A percentile compares a stretch with the other conserved stretches of the same genome.
These are phyloP conservation scores for Epinephelus lanceolatus DNA, from an alignment of 2,113 vertebrate species.

Conservation along the genomic window DNA sequence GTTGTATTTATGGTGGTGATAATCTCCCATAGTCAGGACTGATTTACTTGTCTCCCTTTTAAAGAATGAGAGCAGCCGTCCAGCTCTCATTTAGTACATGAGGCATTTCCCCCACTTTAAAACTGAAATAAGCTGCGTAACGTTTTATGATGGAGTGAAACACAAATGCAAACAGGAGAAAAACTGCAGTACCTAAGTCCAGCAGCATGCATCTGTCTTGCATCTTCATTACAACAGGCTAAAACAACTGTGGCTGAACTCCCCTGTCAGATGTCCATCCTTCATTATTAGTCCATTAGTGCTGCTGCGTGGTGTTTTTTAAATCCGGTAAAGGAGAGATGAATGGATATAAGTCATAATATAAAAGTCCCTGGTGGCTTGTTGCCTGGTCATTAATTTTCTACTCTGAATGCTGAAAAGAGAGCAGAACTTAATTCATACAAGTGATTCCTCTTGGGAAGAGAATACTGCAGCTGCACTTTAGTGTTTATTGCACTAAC, in stretches of 20 bases:
- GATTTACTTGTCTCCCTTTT: conserved; percentile 35
- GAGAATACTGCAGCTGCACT: conserved; percentile 23
- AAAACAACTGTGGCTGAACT: conserved; percentile 14
- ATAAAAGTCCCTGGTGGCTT: conserved; percentile 4
- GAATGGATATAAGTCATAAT: conserved; percentile 16
- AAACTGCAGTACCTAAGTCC: conserved; percentile 10
- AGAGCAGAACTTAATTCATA: conserved; percentile 19
- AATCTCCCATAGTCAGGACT: conserved; percentile 33
- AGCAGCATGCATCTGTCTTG: conserved; percentile 39
- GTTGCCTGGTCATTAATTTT: conserved; percentile 21
- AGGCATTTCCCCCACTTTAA: conserved; percentile 37
- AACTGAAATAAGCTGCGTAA: conserved; percentile 30
- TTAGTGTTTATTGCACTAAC: conserved; percentile 41
- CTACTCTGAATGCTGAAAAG: conserved; percentile 17
- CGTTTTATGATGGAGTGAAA: conserved; percentile 41
- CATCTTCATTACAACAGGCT: conserved; percentile 21
- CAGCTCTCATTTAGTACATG: conserved; percentile 12
- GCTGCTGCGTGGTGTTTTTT: neutral
- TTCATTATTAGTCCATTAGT: conserved; percentile 36
- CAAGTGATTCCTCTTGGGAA: conserved; percentile 25
- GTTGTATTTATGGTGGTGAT: conserved; percentile 61
- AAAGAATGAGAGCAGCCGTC: neutral
- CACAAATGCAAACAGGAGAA: conserved; percentile 15
- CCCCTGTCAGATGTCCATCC: conserved; percentile 13
- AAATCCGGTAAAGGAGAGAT: neutral